Percentiles rank a stretch among this genome's conserved stretches.
Conservation (phyloP, 1,140 invertebrate species). For the Helicoverpa armigera region DNA sequence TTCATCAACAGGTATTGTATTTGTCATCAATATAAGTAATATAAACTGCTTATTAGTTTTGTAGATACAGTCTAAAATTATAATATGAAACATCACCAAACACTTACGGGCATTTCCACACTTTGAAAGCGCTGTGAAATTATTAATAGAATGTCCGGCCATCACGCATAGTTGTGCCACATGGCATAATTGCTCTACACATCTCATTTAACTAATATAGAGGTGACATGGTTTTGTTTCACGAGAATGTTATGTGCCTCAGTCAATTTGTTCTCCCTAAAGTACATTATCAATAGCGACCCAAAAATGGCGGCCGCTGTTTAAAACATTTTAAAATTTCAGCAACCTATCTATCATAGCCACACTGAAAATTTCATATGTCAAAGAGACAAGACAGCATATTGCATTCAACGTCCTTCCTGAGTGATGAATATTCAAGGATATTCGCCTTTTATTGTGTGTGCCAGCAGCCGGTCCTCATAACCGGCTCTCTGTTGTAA, state of each 20-base stretch:
- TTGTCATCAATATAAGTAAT: too few species aligned
- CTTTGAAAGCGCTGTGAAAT: conserved; percentile 33
- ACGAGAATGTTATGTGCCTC: conserved; percentile 19
- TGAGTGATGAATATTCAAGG: conserved; percentile 44
- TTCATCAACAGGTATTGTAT: too few species aligned
- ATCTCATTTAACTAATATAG: conserved; percentile 42
- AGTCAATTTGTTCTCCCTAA: conserved; percentile 5
- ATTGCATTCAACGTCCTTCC: conserved; percentile 24
- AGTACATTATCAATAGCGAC: conserved; percentile 9
- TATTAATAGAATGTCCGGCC: conserved; percentile 44
- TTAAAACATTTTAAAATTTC: conserved; percentile 9
- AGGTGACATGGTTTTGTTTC: conserved; percentile 41
- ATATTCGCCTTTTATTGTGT: conserved; percentile 39
- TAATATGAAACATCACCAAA: too few species aligned
- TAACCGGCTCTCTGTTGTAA: conserved; percentile 25
- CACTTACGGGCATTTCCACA: not conserved
- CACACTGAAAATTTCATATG: conserved; percentile 12
- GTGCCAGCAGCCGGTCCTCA: conserved; percentile 27
- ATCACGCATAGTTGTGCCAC: conserved; percentile 28
- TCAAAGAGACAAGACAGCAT: conserved; percentile 29
- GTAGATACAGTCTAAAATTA: too few species aligned
- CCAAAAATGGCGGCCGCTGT: not conserved
- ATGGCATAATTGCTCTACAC: conserved; percentile 19
- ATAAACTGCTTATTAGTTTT: too few species aligned
- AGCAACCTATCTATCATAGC: conserved; percentile 15